Percentiles rank a stretch among this genome's conserved stretches.
phyloP scores from a whole-genome alignment of 2,797 vertebrate genomes.

The Rhabdomys pumilio region DNA sequence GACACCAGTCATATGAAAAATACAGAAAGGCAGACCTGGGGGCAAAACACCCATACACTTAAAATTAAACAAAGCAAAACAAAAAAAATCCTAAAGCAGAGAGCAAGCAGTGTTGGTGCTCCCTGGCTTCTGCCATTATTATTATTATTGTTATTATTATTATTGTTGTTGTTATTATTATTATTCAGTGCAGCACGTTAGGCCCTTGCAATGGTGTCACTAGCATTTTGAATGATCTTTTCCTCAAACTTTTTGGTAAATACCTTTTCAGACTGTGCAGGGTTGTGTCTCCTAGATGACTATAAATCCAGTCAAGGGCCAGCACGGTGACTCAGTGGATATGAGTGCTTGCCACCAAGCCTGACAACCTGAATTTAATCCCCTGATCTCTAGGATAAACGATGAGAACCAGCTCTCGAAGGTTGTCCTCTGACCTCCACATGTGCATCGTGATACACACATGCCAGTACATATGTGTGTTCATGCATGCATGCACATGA shows the following conservation, averaged over 20 bases:
- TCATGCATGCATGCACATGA: rapidly evolving
- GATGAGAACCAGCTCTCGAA: too few relatives aligned
- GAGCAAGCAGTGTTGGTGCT: not conserved
- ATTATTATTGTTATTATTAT: too few relatives aligned
- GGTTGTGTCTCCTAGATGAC: not conserved
- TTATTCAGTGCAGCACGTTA: not conserved
- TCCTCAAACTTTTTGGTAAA: not conserved
- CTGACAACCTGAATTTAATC: too few relatives aligned
- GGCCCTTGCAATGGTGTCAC: not conserved
- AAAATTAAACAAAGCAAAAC: not conserved
- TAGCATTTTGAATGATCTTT: not conserved
- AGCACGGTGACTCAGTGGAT: not conserved
- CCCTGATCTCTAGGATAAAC: too few relatives aligned
- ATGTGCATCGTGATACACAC: not conserved
- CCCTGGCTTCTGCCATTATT: not conserved
- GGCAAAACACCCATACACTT: not conserved
- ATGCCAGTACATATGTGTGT: not conserved
- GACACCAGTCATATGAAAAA: not conserved
- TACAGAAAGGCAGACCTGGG: not conserved
- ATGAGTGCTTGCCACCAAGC: too few relatives aligned
- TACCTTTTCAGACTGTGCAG: not conserved
- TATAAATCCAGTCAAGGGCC: not conserved
- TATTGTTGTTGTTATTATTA: not conserved
- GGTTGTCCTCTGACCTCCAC: not conserved
- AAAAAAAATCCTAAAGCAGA: not conserved